phyloP scores from a whole-genome alignment of 2,888 invertebrate species.

The Polymixis flavicincta region DNA sequence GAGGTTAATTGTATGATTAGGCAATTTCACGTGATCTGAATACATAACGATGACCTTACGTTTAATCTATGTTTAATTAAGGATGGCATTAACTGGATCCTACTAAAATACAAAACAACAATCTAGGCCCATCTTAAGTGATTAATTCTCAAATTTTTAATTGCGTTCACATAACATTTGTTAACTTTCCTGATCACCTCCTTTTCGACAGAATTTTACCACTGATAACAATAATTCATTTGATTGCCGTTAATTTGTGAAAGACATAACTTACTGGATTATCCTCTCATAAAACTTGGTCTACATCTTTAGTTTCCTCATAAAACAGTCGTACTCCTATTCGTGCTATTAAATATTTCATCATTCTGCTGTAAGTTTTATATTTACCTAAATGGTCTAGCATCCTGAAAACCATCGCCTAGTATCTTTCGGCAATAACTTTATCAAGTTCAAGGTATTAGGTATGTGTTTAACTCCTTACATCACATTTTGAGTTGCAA shows the following conservation, averaged over 20 bases:
- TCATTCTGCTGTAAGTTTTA: neutral
- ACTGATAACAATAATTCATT: neutral
- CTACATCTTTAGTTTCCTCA: neutral
- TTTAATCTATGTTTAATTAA: slow-evolving; percentile 14
- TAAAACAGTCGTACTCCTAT: neutral
- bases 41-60: slow-evolving; percentile 14
- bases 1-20: slow-evolving; percentile 13
- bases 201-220: neutral
- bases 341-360: neutral
- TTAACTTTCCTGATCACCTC: neutral
- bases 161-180: neutral
- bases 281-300: neutral
- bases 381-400: neutral
- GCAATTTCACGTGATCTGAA: slow-evolving; percentile 16
- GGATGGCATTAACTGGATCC: slow-evolving; percentile 1
- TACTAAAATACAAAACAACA: slow-evolving; percentile 13
- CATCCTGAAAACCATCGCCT: neutral
- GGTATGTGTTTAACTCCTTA: neutral
- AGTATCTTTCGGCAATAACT: neutral
- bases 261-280: neutral
- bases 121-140: neutral
- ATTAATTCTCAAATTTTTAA: neutral
- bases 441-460: neutral
- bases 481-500: neutral
- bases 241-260: neutral